These are phyloP conservation scores for Pterobdella sp. DNA, from an alignment of 2,888 invertebrate genomes.

Conservation along the genomic window DNA sequence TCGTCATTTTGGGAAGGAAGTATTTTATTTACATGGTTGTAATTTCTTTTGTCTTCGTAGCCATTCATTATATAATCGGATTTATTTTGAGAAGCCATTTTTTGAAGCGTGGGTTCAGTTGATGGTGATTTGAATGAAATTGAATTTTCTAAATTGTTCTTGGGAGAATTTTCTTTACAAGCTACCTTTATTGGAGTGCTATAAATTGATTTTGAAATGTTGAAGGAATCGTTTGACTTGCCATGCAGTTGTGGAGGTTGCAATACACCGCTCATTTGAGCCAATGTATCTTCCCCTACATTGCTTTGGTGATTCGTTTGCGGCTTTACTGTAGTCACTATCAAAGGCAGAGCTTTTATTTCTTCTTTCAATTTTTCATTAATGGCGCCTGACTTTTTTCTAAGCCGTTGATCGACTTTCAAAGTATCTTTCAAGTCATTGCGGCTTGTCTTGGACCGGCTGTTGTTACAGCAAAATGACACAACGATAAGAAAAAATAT, in stretches of 20 bases:
- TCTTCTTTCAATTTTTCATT: constrained; percentile 2
- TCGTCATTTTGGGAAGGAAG: too few species aligned
- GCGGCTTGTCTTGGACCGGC: background rate
- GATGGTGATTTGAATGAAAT: too few species aligned
- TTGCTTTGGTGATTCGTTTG: background rate
- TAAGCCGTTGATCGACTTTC: background rate
- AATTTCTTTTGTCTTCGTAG: too few species aligned
- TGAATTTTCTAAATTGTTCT: too few species aligned
- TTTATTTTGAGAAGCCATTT: too few species aligned
- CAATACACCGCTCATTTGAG: background rate
- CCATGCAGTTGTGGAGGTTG: background rate
- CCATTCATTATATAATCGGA: too few species aligned
- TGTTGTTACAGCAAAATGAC: constrained; percentile 30
- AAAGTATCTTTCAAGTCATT: background rate
- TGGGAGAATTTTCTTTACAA: too few species aligned
- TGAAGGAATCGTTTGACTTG: too few species aligned
- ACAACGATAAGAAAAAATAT: constrained; percentile 31
- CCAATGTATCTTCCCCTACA: background rate
- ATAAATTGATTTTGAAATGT: too few species aligned
- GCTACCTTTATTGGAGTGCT: too few species aligned
- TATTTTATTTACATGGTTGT: too few species aligned
- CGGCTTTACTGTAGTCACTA: background rate
- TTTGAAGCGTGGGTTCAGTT: too few species aligned
- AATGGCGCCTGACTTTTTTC: background rate
- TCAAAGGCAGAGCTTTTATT: background rate